Conservation (phyloP, 2,888 invertebrate species). For the Exephanes ischioxanthus region DNA sequence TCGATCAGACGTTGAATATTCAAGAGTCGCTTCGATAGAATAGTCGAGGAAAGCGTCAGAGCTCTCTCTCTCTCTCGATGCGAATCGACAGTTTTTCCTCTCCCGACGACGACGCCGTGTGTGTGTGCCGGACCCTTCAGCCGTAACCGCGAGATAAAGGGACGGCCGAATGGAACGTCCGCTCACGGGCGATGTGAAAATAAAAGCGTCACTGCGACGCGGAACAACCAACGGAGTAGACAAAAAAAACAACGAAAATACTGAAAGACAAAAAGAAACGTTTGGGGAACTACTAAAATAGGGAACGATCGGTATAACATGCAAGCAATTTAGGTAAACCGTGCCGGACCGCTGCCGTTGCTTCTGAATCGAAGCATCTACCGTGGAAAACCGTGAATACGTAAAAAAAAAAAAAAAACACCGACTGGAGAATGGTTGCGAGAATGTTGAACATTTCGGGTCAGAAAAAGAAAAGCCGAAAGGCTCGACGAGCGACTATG, state of each 20-base stretch:
- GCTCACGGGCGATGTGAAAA: constrained; percentile 14
- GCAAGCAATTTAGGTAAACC: constrained; percentile 27
- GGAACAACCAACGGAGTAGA: not conserved
- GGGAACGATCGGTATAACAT: constrained; percentile 34
- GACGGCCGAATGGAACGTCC: constrained; percentile 26
- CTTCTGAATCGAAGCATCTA: constrained; percentile 2
- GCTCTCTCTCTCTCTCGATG: not conserved
- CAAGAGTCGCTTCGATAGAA: constrained; percentile 23
- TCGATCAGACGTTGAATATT: constrained; percentile 58
- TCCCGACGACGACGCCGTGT: constrained; percentile 1
- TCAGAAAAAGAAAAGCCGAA: not conserved
- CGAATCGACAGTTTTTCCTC: constrained; percentile 24
- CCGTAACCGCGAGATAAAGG: constrained; percentile 25
- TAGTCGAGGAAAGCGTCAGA: not conserved
- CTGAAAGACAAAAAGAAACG: constrained; percentile 21
- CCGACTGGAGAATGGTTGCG: not conserved
- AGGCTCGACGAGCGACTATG: not conserved
- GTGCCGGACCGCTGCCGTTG: not conserved
- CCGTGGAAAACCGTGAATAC: constrained; percentile 11
- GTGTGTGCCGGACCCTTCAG: not conserved
- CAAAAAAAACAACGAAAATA: constrained; percentile 7
- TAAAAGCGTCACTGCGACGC: constrained; percentile 35
- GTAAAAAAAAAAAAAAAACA: constrained; percentile 11
- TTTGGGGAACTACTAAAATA: constrained; percentile 7
- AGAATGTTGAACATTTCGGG: not conserved